phyloP scores from a whole-genome alignment of 2,888 invertebrate genomes.

The Dryadula phaetusa region DNA sequence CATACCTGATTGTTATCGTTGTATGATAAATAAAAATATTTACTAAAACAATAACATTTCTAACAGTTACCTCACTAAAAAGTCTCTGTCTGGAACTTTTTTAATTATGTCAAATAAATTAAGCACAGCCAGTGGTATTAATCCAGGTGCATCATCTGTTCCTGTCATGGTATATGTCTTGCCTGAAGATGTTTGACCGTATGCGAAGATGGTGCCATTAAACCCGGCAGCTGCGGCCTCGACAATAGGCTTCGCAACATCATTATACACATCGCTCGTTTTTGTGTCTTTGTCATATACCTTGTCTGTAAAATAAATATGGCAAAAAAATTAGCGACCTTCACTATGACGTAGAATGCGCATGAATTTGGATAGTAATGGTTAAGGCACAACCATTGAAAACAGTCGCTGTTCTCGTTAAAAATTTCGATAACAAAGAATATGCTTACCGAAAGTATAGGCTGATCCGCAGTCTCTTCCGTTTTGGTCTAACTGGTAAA shows the following conservation, averaged over 20 bases:
- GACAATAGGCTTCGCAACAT: slow-evolving; percentile 88
- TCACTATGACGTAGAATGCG: slow-evolving; percentile 38
- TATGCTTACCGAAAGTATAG: slow-evolving; percentile 73
- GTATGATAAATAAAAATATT: background rate
- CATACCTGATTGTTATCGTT: background rate
- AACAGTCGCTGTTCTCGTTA: background rate
- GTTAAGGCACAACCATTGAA: slow-evolving; percentile 25
- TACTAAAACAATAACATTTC: background rate
- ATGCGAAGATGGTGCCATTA: slow-evolving; percentile 95
- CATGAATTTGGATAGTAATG: slow-evolving; percentile 29
- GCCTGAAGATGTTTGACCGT: slow-evolving; percentile 96
- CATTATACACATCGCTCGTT: slow-evolving; percentile 87
- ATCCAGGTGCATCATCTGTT: slow-evolving; percentile 86
- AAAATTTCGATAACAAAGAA: background rate
- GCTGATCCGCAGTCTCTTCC: slow-evolving; percentile 63
- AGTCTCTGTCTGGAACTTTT: slow-evolving; percentile 86
- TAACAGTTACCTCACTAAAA: slow-evolving; percentile 85
- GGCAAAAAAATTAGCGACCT: slow-evolving; percentile 40
- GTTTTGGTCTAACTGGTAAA: slow-evolving; percentile 84
- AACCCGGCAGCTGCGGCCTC: slow-evolving; percentile 89
- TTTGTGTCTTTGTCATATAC: slow-evolving; percentile 86
- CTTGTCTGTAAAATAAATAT: slow-evolving; percentile 84
- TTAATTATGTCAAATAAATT: slow-evolving; percentile 88
- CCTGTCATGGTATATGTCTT: slow-evolving; percentile 95
- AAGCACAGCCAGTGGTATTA: slow-evolving; percentile 89